Evolutionary conservation across 1,140 invertebrate species (phyloP).

Genomic region (Antheraea mylitta): DNA sequence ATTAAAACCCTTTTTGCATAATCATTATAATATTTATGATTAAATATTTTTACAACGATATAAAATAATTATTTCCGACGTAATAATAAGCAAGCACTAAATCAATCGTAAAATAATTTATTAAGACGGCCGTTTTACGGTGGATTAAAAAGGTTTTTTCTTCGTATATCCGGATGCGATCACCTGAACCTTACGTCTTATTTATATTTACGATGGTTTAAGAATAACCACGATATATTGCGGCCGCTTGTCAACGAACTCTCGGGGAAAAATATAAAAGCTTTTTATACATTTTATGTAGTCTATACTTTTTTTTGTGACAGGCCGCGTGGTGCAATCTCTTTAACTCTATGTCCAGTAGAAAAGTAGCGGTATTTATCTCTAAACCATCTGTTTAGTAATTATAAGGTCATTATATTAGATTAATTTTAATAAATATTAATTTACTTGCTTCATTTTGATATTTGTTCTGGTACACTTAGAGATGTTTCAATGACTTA

Average conservation of each 20-base stretch:
- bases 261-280: neutral
- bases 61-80: neutral
- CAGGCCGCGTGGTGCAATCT: too few relatives aligned
- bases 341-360: too few relatives aligned
- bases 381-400: too few relatives aligned
- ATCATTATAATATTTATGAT: neutral
- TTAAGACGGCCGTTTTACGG: constrained; percentile 9
- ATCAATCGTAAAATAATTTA: constrained; percentile 12
- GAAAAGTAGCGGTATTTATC: too few relatives aligned
- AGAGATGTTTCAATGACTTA: too few relatives aligned
- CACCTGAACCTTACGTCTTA: neutral
- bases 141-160: neutral
- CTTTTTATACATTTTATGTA: neutral
- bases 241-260: constrained; percentile 2
- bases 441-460: too few relatives aligned
- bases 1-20: neutral
- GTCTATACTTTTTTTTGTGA: neutral
- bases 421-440: too few relatives aligned
- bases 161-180: neutral
- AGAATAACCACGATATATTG: constrained; percentile 9
- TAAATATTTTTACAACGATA: neutral
- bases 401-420: too few relatives aligned
- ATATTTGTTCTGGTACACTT: too few relatives aligned
- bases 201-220: constrained; percentile 20
- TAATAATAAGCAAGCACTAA: neutral